Evolutionary conservation across 64 coral and sea anemone species (phyloP), one percentile per base, ranked within the genome.

Genomic region (Montipora sp.): DNA sequence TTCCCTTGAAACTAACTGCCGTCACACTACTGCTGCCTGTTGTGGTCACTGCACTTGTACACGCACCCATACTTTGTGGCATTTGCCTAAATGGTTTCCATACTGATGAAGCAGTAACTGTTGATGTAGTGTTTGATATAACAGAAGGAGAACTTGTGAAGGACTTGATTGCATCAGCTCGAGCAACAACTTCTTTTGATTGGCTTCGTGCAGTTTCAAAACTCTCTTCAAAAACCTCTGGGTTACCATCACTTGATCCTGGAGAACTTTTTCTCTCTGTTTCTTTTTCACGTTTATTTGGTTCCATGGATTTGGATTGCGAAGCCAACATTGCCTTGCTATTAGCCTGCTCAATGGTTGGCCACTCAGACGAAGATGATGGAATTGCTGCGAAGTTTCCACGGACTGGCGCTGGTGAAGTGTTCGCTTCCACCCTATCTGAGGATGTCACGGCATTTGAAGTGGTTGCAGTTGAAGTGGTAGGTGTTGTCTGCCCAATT

Each of bases 341-440:
- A 46, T 99, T 96, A 4, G 98, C 98, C 81, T 99, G 98, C 18
- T 87, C 83, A 68, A 99, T 96, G 9, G 98, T 99, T 3, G 98
- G 98, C 98, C 98, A 99, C 74, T 99, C 98, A 1, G 94, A 96
- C 8, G 98, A 88, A 5, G 98, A 90, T 43, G 89, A 96, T 5
- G 94, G 75, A 7, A 99, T 91, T 2, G 98, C 98, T 18, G 92
- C 79, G 46, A 89, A 99, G 80, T 96, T 96, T 45, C 92, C 92
- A 21, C 85, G 79, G 3, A 89, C 94, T 19, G 94, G 88, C 71
- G 78, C 51, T 5, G 89, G 84, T 15, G 89, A 94, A 7, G 94
- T 88, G 27, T 69, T 94, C 18, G 75, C 51, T 49, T 87, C 66
- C 44, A 68, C 46, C 21, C 83, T 45, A 5, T 80, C 59, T 27